These are phyloP conservation scores for Cataglyphis altisquamis DNA, from an alignment of 2,888 invertebrate genomes.

Conservation along the genomic window DNA sequence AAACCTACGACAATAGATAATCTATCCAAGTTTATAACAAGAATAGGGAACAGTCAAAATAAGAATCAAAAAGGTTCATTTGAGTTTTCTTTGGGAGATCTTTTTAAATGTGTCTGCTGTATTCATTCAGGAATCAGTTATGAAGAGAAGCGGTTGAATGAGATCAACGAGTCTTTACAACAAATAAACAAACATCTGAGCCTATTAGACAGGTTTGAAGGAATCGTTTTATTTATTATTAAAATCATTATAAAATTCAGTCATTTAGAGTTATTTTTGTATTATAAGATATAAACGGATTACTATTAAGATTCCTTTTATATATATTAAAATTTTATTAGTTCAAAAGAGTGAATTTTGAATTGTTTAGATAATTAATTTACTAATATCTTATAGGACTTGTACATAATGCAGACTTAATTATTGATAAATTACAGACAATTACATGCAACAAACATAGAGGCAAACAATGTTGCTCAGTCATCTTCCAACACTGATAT, in stretches of 20 bases:
- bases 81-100: constrained; percentile 87
- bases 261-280: neutral
- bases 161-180: constrained; percentile 85
- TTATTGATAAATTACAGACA: constrained; percentile 23
- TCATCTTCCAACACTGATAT: constrained; percentile 21
- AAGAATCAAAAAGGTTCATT: constrained; percentile 83
- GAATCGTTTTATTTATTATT: neutral
- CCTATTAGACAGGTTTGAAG: constrained; percentile 84
- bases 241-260: neutral
- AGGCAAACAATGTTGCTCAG: neutral
- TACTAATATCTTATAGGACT: neutral
- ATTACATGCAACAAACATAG: constrained; percentile 17
- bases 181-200: constrained; percentile 86
- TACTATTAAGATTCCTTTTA: neutral
- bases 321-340: neutral
- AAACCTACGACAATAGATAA: neutral
- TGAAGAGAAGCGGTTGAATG: constrained; percentile 85
- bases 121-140: constrained; percentile 86
- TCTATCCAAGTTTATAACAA: neutral
- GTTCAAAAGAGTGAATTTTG: neutral
- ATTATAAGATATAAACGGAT: neutral
- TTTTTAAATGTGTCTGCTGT: constrained; percentile 88
- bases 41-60: constrained; percentile 7
- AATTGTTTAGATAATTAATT: neutral
- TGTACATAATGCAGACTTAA: neutral